Evolutionary conservation across 2,888 invertebrate species (phyloP).

Genomic region (Neelides folsomi): DNA sequence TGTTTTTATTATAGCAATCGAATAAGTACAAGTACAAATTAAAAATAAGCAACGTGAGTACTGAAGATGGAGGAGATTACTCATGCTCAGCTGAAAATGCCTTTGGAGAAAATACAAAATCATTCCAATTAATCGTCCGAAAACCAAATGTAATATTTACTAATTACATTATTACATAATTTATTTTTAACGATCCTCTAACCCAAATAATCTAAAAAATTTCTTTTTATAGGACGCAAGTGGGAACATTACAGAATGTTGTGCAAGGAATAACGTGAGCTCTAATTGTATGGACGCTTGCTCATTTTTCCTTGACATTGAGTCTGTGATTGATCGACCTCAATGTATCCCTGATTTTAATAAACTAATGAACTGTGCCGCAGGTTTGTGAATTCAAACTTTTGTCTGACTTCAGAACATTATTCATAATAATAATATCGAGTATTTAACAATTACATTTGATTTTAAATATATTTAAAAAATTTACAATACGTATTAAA

Average conservation of each 20-base stretch:
- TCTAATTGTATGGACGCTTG: conserved; percentile 68
- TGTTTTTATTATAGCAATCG: conserved; percentile 42
- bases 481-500: neutral
- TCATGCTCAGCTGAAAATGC: conserved; percentile 75
- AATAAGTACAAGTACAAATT: conserved; percentile 60
- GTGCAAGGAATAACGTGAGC: conserved; percentile 64
- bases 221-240: conserved; percentile 41
- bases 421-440: too few species aligned
- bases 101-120: conserved; percentile 44
- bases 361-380: conserved; percentile 73
- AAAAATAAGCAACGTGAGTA: conserved; percentile 56
- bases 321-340: conserved; percentile 63
- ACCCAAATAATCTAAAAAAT: neutral
- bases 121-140: conserved; percentile 27
- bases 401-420: too few species aligned
- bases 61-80: conserved; percentile 62
- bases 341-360: conserved; percentile 71
- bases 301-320: conserved; percentile 67
- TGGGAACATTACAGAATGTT: conserved; percentile 66
- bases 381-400: too few species aligned
- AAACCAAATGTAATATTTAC: conserved; percentile 21
- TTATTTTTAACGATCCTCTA: neutral
- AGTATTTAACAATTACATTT: too few species aligned
- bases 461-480: too few species aligned
- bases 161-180: too few species aligned